These are phyloP conservation scores for Phainopepla nitens DNA, from an alignment of 2,113 vertebrate genomes.

Conservation along the genomic window DNA sequence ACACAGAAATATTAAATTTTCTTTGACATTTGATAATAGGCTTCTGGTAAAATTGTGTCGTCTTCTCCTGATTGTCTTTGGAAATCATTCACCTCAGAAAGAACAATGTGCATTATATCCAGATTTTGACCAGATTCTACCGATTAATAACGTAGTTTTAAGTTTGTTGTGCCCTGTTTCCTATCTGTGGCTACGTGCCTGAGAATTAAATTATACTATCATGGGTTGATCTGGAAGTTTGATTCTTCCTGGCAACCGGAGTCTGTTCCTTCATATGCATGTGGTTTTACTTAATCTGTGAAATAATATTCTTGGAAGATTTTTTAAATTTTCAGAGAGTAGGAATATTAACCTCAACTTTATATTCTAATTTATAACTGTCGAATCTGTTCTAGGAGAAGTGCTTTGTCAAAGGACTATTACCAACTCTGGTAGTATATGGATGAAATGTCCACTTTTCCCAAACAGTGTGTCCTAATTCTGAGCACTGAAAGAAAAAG, in stretches of 20 bases:
- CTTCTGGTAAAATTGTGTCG: constrained; percentile 18
- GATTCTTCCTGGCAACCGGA: neutral
- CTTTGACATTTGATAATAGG: constrained; percentile 30
- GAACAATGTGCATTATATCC: neutral
- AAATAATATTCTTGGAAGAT: neutral
- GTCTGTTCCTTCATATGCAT: neutral
- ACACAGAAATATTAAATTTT: neutral
- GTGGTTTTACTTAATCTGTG: neutral
- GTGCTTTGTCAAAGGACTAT: neutral
- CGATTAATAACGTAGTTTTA: neutral
- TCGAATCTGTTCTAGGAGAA: neutral
- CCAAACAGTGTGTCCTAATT: neutral
- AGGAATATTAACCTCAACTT: neutral
- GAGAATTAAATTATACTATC: neutral
- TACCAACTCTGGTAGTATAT: neutral
- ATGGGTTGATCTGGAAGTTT: neutral
- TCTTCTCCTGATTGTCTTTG: neutral
- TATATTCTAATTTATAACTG: neutral
- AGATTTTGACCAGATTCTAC: neutral
- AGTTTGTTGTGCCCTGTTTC: neutral
- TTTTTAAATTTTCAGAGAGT: neutral
- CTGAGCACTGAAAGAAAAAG: neutral
- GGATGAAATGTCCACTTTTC: neutral
- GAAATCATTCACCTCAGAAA: constrained; percentile 17
- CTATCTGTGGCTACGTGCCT: neutral